These are phyloP conservation scores for Sebastes vulpes DNA, from an alignment of 2,797 vertebrate genomes.

Conservation along the genomic window DNA sequence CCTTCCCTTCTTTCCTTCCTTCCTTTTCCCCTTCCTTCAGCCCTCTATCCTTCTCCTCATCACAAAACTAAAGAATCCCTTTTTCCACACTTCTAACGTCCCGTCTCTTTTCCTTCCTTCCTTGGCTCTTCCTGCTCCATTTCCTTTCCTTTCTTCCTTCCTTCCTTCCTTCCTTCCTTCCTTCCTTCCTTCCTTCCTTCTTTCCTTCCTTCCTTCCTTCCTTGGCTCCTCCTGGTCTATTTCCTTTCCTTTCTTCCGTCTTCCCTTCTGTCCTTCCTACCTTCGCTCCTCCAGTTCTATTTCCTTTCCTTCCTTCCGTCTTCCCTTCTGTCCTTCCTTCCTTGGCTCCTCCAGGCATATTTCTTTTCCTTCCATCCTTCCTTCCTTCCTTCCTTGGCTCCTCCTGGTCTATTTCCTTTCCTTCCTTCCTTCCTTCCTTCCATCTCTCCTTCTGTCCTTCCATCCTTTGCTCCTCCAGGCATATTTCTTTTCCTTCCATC, in stretches of 20 bases:
- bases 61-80: neutral
- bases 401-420: too few relatives aligned
- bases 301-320: neutral
- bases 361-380: too few relatives aligned
- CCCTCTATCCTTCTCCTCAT: neutral
- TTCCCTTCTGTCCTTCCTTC: too few relatives aligned
- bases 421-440: neutral
- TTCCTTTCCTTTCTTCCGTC: neutral
- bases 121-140: too few relatives aligned
- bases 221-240: too few relatives aligned
- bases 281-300: neutral
- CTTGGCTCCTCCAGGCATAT: too few relatives aligned
- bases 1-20: neutral
- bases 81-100: neutral
- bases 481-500: too few relatives aligned
- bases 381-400: too few relatives aligned
- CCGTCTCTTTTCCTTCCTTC: too few relatives aligned
- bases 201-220: neutral
- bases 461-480: too few relatives aligned
- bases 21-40: neutral
- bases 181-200: neutral
- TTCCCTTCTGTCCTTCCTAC: too few relatives aligned
- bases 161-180: neutral
- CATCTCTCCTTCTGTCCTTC: neutral
- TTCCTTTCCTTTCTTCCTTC: too few relatives aligned